phyloP scores from a whole-genome alignment of 2,888 invertebrate species.

The Ennomos quercinarius region DNA sequence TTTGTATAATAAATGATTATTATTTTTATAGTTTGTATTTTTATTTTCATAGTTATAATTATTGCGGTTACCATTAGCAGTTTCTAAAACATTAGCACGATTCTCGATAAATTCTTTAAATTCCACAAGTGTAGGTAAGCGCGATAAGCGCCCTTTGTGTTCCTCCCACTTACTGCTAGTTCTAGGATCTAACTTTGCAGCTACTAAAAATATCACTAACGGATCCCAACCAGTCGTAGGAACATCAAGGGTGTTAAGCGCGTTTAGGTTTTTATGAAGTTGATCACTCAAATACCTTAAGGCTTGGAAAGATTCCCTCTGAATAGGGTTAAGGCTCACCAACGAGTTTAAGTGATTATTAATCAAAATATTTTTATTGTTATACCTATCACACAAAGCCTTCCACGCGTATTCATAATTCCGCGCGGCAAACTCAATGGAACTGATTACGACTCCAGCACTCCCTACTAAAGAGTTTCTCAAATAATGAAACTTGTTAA shows the following conservation, averaged over 20 bases:
- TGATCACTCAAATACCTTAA: slow-evolving; percentile 20
- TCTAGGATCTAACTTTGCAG: slow-evolving; percentile 16
- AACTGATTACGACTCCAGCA: background rate
- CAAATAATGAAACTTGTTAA: background rate
- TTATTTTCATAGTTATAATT: background rate
- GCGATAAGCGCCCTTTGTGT: background rate
- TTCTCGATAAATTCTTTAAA: slow-evolving; percentile 2
- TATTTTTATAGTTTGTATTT: background rate
- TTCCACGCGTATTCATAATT: slow-evolving; percentile 3
- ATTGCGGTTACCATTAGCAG: background rate
- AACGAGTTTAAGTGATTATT: slow-evolving; percentile 26
- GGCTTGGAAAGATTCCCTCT: slow-evolving; percentile 15
- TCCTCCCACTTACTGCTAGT: slow-evolving; percentile 15
- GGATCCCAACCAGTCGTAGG: slow-evolving; percentile 6
- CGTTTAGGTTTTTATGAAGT: slow-evolving; percentile 3
- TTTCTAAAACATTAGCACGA: slow-evolving; percentile 3
- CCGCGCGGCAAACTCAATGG: background rate
- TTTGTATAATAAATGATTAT: background rate
- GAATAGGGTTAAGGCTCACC: slow-evolving; percentile 12
- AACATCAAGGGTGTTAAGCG: background rate
- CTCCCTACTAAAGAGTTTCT: background rate
- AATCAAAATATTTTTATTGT: slow-evolving; percentile 25
- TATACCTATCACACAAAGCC: slow-evolving; percentile 10
- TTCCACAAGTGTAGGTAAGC: slow-evolving; percentile 4
- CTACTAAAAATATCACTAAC: slow-evolving; percentile 9